Base-by-base conservation (phyloP, 2,888 invertebrate species). In the Lingula anatina region DNA sequence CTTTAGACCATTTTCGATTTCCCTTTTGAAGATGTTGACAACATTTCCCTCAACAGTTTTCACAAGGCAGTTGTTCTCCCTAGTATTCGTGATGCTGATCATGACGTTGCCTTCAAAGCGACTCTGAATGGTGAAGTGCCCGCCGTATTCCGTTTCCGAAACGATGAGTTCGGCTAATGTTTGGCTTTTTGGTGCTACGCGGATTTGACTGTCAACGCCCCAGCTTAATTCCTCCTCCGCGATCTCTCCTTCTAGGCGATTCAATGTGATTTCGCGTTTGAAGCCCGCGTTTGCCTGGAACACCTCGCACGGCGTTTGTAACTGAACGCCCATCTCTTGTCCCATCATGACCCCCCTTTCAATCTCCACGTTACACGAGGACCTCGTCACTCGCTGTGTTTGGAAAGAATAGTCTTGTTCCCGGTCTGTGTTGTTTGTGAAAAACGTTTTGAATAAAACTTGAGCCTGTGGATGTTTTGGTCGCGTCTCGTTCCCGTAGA, bases 281-380 rank as follows among this genome's bases (percentile, higher is more conserved):
- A 78, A 76, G 2, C 74, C 75, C 25, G 76, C 74, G 50, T 71
- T 71, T 40, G 73, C 56, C 56, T 77, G 75, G 12, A 75, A 65
- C 20, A 78, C 67, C 60, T 76, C 75, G 47, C 76, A 67, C 1
- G 77, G 77, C 24, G 74, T 73, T 55, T 73, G 70, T 43, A 78
- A 45, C 31, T 31, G 9, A 15, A 9, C 9, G 31, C 15, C 15
- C 9, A 31, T 9, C 31, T 31, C 31, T 9, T 31, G 15, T 9
- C 31, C 31, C 9, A 31, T 31, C 15, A 15, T 12, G 9, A 31
- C 31, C 9, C 31, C 31, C 31, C 15, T 31, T 31, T 31, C 31
- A 15, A 31, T 15, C 31, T 31, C 31, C 9, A 31, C 31, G 9
- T 31, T 15, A 15, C 31, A 31, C 9, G 15, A 12, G 9, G 31